Percentiles rank a stretch among this genome's conserved stretches.
phyloP scores from a whole-genome alignment of 2,797 vertebrate species.

The Brachyrhaphis roseni region DNA sequence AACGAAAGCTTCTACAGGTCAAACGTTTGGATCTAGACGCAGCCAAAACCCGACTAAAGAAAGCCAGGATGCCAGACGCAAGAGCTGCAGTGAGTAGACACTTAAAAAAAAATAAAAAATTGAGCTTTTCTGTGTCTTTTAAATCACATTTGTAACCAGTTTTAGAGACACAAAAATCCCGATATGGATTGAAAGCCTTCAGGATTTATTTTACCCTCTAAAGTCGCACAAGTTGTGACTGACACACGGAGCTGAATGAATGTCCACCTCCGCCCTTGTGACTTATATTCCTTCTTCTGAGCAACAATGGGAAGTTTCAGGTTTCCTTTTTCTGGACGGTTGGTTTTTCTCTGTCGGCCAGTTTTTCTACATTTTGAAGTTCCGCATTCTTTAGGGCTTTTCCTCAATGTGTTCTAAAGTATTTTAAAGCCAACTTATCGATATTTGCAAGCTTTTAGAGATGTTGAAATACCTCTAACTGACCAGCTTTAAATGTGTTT shows the following conservation, averaged over 20 bases:
- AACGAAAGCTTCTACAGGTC: slow-evolving; percentile 94
- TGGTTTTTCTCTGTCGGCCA: not conserved
- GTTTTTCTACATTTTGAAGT: not conserved
- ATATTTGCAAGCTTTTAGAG: not conserved
- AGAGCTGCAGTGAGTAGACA: slow-evolving; percentile 88
- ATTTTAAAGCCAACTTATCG: not conserved
- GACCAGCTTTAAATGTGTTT: not conserved
- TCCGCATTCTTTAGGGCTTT: not conserved
- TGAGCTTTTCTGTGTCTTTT: not conserved
- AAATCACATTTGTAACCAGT: not conserved
- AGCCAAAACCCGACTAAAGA: slow-evolving; percentile 96
- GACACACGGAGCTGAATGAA: slow-evolving; percentile 52
- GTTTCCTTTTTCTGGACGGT: slow-evolving; percentile 52
- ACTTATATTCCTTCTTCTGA: slow-evolving; percentile 55
- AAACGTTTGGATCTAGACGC: slow-evolving; percentile 98
- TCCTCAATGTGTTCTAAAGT: not conserved
- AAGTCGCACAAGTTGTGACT: slow-evolving; percentile 12
- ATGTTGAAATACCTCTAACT: not conserved
- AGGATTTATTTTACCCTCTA: not conserved
- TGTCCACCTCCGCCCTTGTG: slow-evolving; percentile 34
- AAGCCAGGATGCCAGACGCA: slow-evolving; percentile 92
- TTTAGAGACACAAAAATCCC: not conserved
- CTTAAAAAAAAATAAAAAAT: not conserved
- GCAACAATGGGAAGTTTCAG: slow-evolving; percentile 30
- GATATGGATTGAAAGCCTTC: not conserved